Evolutionary conservation across 2,797 vertebrate genomes (phyloP).

Genomic region (Enteromius paludinosus): DNA sequence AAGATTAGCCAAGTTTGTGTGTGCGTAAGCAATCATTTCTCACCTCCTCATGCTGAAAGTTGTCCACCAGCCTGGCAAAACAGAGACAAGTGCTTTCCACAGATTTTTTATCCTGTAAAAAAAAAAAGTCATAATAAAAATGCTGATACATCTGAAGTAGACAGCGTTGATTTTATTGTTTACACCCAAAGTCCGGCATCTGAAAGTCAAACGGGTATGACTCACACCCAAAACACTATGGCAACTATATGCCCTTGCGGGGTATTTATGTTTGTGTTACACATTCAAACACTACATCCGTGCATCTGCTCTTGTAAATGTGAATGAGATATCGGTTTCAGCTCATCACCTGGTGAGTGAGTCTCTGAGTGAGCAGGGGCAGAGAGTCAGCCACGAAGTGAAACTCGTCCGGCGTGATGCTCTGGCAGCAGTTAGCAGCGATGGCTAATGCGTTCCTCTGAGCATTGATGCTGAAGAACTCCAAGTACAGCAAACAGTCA

Average conservation of each 20-base stretch:
- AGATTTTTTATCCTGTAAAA: slow-evolving; percentile 94
- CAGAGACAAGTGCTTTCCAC: slow-evolving; percentile 99
- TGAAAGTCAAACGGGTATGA: not conserved
- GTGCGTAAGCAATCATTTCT: slow-evolving; percentile 43
- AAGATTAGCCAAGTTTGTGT: too few species aligned
- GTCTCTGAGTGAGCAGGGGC: slow-evolving; percentile 95
- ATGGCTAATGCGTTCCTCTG: slow-evolving; percentile 98
- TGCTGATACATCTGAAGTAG: not conserved
- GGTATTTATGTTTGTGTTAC: not conserved
- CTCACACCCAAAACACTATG: not conserved
- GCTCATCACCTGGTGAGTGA: slow-evolving; percentile 92
- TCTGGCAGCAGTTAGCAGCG: slow-evolving; percentile 99
- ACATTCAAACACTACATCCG: not conserved
- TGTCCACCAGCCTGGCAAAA: slow-evolving; percentile 98
- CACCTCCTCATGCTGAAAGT: slow-evolving; percentile 99
- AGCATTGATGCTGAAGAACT: slow-evolving; percentile 99
- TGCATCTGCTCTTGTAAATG: not conserved
- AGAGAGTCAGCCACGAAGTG: slow-evolving; percentile 98
- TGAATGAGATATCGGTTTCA: slow-evolving; percentile 1
- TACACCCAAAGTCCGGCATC: not conserved
- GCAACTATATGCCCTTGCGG: not conserved
- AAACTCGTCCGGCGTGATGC: slow-evolving; percentile 98
- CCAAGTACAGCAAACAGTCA: slow-evolving; percentile 95
- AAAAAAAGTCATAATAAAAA: slow-evolving; percentile 35
- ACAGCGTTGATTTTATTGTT: not conserved